Evolutionary conservation across 2,797 vertebrate genomes (phyloP).

Genomic region (Lerista edwardsae): DNA sequence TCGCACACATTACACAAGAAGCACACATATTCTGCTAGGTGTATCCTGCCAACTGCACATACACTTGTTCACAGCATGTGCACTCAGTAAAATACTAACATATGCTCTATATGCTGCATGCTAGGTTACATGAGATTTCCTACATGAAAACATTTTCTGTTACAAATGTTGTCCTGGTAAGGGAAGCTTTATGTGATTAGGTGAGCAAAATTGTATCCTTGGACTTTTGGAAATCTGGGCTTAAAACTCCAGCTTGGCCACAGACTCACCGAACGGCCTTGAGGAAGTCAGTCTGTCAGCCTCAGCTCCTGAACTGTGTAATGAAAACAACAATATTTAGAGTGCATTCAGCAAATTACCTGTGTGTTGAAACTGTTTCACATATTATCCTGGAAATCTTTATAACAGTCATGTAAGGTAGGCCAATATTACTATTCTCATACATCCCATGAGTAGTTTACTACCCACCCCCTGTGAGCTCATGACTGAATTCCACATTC

Average conservation of each 20-base stretch:
- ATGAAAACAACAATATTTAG: constrained; percentile 7
- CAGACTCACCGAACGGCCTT: constrained; percentile 1
- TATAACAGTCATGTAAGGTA: background rate
- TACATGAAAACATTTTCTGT: background rate
- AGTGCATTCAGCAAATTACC: background rate
- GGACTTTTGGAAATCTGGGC: background rate
- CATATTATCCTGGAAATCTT: background rate
- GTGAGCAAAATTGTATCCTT: background rate
- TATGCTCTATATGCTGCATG: background rate
- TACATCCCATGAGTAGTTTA: background rate
- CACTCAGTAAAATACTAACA: background rate
- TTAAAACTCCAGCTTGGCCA: background rate
- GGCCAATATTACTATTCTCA: no score
- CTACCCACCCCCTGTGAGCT: background rate
- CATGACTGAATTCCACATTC: background rate
- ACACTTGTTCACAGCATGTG: background rate
- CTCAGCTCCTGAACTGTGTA: constrained; percentile 2
- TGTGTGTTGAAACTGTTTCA: background rate
- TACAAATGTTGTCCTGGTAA: background rate
- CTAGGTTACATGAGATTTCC: background rate
- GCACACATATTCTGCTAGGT: no score
- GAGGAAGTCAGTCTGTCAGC: background rate
- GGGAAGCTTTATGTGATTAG: background rate
- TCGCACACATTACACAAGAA: background rate
- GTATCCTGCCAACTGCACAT: background rate